Base-by-base conservation (phyloP, 2,888 invertebrate species). In the Panopea generosa region DNA sequence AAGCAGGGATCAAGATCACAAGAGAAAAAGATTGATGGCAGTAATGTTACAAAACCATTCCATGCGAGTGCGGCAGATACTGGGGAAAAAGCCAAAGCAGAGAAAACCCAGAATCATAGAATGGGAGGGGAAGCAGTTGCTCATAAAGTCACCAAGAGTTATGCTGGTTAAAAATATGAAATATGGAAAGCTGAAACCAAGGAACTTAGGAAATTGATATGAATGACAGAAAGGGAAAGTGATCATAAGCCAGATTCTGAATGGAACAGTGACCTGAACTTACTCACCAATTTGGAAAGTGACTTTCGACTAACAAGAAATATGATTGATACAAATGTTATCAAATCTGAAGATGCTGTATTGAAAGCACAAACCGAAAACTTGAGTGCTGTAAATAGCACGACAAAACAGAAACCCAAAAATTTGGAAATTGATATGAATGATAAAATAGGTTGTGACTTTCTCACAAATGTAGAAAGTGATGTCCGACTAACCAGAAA, bases 401-500 rank as follows among this genome's bases (percentile, higher is more conserved):
- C 29, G 29, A n/a, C 33, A 33, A 33, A 33, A 33, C 11, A 4
- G 4, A 33, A 33, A 33, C 33, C 33, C 4, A 60, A 60, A 45
- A 43, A 27, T 24, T 45, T 60, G 38, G 47, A 60, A 43, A 68
- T 60, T 24, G 68, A 68, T 45, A 53, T 52, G 53, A 40, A 27
- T 24, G 53, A 22, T 16, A 18, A 40, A n/a, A 65, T 38, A 16
- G 43, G 43, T 22, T 18, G 24, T 7, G 69, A 63, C 20, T 26
- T 79, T 2, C 47, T 79, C 3, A 50, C 75, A 3, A 60, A 68
- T 33, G 29, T 79, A 7, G 75, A 71, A 27, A 60, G 57, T 20
- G 63, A 71, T 43, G 43, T 70, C n/a, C 49, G 75, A 56, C 61
- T 75, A 3, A 79, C 79, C 20, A 75, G 79, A 47, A 71, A 75